A percentile compares a stretch with the other conserved stretches of the same genome.
phyloP scores from a whole-genome alignment of 2,888 invertebrate species.

The Loripinus fragilis region DNA sequence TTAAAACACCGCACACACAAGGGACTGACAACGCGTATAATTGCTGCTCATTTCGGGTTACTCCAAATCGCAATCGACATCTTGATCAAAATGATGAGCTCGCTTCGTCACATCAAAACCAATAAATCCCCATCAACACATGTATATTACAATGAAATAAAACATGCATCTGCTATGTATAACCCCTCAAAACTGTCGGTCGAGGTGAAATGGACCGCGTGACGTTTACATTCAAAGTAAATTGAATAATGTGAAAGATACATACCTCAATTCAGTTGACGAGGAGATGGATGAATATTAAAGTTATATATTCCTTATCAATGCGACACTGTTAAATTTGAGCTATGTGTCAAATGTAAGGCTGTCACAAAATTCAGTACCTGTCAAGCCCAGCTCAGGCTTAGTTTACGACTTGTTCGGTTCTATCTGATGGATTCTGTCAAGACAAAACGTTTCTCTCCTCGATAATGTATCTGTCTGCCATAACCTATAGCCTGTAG shows the following conservation, averaged over 20 bases:
- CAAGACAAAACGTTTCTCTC: slow-evolving; percentile 58
- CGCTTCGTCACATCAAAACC: slow-evolving; percentile 45
- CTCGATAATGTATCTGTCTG: slow-evolving; percentile 61
- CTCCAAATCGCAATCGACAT: slow-evolving; percentile 60
- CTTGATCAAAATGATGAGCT: slow-evolving; percentile 55
- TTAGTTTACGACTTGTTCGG: slow-evolving; percentile 60
- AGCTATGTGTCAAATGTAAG: slow-evolving; percentile 63
- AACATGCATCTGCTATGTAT: slow-evolving; percentile 26
- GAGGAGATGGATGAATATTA: slow-evolving; percentile 55
- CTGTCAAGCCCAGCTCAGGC: slow-evolving; percentile 60
- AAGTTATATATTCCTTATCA: slow-evolving; percentile 57
- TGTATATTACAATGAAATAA: slow-evolving; percentile 38
- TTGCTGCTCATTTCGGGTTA: slow-evolving; percentile 49
- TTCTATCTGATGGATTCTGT: slow-evolving; percentile 64
- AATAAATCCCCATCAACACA: slow-evolving; percentile 51
- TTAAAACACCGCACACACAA: slow-evolving; percentile 39
- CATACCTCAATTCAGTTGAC: slow-evolving; percentile 52
- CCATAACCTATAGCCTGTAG: slow-evolving; percentile 56
- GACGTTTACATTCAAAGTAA: slow-evolving; percentile 25
- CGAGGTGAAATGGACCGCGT: slow-evolving; percentile 15
- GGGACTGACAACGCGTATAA: slow-evolving; percentile 56
- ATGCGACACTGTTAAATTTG: slow-evolving; percentile 60
- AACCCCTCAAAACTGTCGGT: slow-evolving; percentile 4
- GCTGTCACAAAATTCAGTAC: slow-evolving; percentile 55
- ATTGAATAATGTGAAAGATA: slow-evolving; percentile 46